Evolutionary conservation across 2,888 invertebrate species (phyloP).

Genomic region (Heliconius sara): DNA sequence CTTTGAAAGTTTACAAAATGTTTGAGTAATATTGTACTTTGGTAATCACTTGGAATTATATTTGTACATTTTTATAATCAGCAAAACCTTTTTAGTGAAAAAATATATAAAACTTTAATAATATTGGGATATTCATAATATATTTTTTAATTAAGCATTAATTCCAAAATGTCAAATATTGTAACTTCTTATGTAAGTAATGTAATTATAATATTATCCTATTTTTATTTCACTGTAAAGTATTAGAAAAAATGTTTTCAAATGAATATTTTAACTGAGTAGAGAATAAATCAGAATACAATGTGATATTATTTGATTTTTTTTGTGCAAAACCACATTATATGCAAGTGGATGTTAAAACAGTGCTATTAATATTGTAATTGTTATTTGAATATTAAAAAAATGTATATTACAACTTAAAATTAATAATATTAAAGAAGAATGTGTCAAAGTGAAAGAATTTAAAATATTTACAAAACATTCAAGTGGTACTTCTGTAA

Average conservation of each 20-base stretch:
- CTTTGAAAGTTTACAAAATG: constrained; percentile 24
- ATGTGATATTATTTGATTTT: constrained; percentile 28
- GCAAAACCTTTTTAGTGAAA: constrained; percentile 26
- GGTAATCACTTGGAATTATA: constrained; percentile 34
- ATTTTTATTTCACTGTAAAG: neutral
- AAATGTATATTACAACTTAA: neutral
- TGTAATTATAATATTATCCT: constrained; percentile 1
- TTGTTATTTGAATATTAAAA: neutral
- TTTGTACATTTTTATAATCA: constrained; percentile 29
- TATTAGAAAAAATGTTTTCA: neutral
- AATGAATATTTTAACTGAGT: neutral
- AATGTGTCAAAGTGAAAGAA: no score
- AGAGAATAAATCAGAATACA: constrained; percentile 2
- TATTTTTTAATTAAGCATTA: neutral
- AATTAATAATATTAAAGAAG: no score
- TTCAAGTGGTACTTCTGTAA: neutral
- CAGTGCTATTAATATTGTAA: constrained; percentile 35
- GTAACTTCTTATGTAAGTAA: constrained; percentile 3
- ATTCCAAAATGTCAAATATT: constrained; percentile 16
- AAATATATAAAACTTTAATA: constrained; percentile 27
- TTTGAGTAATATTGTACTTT: constrained; percentile 32
- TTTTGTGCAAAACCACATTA: constrained; percentile 40
- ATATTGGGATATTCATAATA: neutral
- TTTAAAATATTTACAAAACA: no score
- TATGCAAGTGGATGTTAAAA: constrained; percentile 27